phyloP scores from a whole-genome alignment of 2,113 vertebrate genomes.

The Neogobius melanostomus region DNA sequence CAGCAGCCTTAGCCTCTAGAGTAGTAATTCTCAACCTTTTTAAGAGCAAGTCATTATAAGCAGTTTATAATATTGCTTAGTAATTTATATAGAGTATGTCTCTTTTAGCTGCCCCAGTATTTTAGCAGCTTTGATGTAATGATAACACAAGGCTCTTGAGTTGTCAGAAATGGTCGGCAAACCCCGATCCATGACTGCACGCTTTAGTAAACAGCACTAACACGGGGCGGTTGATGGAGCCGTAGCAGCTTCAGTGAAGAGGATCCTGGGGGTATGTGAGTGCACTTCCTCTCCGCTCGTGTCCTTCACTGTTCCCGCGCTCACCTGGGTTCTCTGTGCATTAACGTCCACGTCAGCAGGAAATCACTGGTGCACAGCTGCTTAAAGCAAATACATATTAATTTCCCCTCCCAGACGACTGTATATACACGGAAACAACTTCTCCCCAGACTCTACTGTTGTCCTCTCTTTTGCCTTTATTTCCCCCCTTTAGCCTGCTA shows the following conservation, averaged over 20 bases:
- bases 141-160: constrained; percentile 5
- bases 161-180: constrained; percentile 18
- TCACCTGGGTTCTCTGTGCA: constrained; percentile 58
- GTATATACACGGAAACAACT: constrained; percentile 26
- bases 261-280: constrained; percentile 45
- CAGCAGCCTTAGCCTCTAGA: no score
- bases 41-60: no score
- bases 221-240: constrained; percentile 33
- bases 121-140: not conserved
- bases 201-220: constrained; percentile 49
- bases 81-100: not conserved
- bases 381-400: constrained; percentile 69
- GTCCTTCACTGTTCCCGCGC: constrained; percentile 65
- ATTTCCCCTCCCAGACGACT: constrained; percentile 48
- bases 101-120: constrained; percentile 16
- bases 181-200: constrained; percentile 43
- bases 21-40: no score
- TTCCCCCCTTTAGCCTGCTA: constrained; percentile 10
- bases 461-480: constrained; percentile 10
- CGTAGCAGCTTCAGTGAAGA: constrained; percentile 40
- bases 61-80: no score
- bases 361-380: constrained; percentile 53
- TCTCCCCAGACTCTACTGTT: constrained; percentile 29
- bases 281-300: constrained; percentile 45
- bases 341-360: constrained; percentile 58